These are phyloP conservation scores for Monomorium pharaonis DNA, from an alignment of 1,140 invertebrate genomes.

Conservation along the genomic window DNA sequence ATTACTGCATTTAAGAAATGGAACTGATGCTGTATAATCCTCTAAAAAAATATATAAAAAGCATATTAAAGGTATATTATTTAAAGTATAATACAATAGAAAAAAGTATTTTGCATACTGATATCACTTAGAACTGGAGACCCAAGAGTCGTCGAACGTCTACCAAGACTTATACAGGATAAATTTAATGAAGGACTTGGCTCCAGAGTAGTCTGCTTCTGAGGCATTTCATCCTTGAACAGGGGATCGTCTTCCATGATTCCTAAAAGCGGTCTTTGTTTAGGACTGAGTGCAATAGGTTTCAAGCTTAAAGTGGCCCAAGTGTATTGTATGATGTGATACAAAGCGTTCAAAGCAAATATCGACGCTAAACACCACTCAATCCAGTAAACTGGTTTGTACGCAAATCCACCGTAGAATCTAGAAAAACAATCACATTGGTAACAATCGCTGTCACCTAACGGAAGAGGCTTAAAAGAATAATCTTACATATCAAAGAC, in stretches of 20 bases:
- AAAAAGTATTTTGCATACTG: constrained; percentile 64
- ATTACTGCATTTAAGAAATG: constrained; percentile 76
- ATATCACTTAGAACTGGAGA: constrained; percentile 74
- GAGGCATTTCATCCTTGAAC: constrained; percentile 70
- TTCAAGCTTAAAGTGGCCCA: constrained; percentile 71
- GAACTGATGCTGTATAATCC: constrained; percentile 74
- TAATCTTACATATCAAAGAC: constrained; percentile 78
- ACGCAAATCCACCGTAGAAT: constrained; percentile 75
- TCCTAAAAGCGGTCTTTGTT: constrained; percentile 77
- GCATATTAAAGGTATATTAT: constrained; percentile 24
- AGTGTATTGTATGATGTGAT: constrained; percentile 75
- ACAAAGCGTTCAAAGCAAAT: constrained; percentile 78
- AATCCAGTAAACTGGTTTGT: constrained; percentile 78
- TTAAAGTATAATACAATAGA: background rate
- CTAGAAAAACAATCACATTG: constrained; percentile 62
- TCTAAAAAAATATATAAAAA: constrained; percentile 65
- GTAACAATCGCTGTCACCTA: background rate
- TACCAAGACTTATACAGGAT: constrained; percentile 76
- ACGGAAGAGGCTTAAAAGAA: background rate
- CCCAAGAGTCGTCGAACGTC: constrained; percentile 71
- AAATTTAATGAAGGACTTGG: constrained; percentile 72
- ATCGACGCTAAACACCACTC: constrained; percentile 79
- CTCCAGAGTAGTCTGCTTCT: constrained; percentile 65
- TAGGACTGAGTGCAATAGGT: constrained; percentile 70
- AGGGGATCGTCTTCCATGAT: constrained; percentile 77